Base-by-base conservation (phyloP, 2,113 vertebrate species). In the Austrofundulus limnaeus region DNA sequence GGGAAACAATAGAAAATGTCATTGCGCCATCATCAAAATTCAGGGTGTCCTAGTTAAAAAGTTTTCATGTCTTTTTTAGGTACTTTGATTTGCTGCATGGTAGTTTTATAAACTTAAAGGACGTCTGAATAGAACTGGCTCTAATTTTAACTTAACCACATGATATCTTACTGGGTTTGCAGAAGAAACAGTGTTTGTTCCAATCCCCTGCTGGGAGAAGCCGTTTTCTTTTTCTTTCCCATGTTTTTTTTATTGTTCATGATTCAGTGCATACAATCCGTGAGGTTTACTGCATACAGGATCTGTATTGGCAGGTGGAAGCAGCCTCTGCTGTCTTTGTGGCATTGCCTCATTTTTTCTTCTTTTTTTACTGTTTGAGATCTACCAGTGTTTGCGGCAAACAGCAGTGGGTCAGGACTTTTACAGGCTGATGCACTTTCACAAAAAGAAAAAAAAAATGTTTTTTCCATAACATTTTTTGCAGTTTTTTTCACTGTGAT, bases 261-360 rank as follows among this genome's bases (percentile, higher is more conserved):
- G 10, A 34, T 34, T 10, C 31, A 10, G 9, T 34, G 31, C 66
- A 63, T 67, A 60, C n/a, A n/a, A n/a, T 57, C 54, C 72, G 10
- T 46, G 64, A 83, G 65, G 62, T 81, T 81, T 83, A 78, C 59
- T 82, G 9, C 68, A 63, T 41, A 59, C 50, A 75, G 76, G 62
- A 63, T 78, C 72, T 78, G 58, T 79, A 53, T 65, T 72, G 52
- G 53, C 68, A 78, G 56, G 61, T 66, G 34, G 70, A 63, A 68
- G 67, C 24, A 0, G 46, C 77, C 60, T 51, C 66, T 81, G 47
- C 74, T 77, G 61, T 69, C 14, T 53, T 52, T 78, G 43, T 80
- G 66, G 73, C 74, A 48, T 53, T 2, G 25, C 69, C 58, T 75
- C 37, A 59, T 58, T 45, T 72, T 70, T 68, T 72, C 57, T 74